These are phyloP conservation scores for Chionomys nivalis DNA, from an alignment of 2,113 vertebrate genomes.

Conservation along the genomic window DNA sequence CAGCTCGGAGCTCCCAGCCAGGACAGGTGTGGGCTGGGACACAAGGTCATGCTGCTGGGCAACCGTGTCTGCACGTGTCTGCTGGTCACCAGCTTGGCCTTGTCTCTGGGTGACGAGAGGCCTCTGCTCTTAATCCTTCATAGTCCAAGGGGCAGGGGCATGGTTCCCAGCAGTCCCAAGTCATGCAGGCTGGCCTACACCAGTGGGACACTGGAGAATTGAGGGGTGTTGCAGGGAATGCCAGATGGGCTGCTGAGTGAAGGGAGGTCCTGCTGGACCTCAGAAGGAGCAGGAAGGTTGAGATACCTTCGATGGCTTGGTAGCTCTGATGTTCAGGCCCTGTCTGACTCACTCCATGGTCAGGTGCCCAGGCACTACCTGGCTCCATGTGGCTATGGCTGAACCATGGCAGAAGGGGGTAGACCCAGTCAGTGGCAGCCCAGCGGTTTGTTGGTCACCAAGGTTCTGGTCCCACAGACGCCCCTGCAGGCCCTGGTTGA, in stretches of 20 bases:
- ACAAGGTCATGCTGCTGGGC: background rate
- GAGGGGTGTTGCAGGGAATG: background rate
- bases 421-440: background rate
- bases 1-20: background rate
- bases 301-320: background rate
- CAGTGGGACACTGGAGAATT: fast-evolving
- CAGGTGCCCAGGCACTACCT: background rate
- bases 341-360: background rate
- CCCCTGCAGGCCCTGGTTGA: fast-evolving
- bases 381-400: background rate
- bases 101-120: background rate
- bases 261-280: background rate
- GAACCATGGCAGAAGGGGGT: background rate
- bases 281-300: background rate
- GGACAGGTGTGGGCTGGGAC: background rate
- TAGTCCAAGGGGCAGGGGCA: background rate
- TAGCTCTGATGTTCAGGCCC: background rate
- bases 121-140: background rate
- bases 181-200: fast-evolving
- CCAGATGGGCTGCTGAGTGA: background rate
- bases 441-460: background rate
- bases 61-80: background rate
- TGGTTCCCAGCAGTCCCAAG: background rate
- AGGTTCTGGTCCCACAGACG: fast-evolving
- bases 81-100: background rate